These are phyloP conservation scores for Rhinoraja longicauda DNA, from an alignment of 2,797 vertebrate species.

Conservation along the genomic window DNA sequence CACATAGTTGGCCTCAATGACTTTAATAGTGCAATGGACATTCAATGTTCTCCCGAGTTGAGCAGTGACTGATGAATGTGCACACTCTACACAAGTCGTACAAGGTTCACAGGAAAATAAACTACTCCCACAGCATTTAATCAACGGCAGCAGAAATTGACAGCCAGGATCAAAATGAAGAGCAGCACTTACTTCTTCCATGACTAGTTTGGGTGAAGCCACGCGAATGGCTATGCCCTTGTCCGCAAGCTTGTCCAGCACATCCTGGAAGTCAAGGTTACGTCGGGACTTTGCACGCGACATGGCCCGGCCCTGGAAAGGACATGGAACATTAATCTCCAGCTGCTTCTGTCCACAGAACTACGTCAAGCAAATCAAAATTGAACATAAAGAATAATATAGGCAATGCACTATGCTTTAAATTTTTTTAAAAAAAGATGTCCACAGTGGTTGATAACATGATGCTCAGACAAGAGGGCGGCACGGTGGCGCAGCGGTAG, in stretches of 20 bases:
- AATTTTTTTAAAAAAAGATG: neutral
- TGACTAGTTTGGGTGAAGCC: conserved; percentile 94
- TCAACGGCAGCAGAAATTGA: neutral
- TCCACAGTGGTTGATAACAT: too few relatives aligned
- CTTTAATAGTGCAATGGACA: too few relatives aligned
- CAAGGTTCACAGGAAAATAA: neutral
- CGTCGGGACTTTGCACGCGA: conserved; percentile 92
- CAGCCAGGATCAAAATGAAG: neutral
- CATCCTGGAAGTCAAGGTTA: conserved; percentile 96
- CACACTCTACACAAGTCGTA: too few relatives aligned
- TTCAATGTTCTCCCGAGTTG: too few relatives aligned
- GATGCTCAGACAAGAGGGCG: neutral
- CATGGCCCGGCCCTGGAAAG: conserved; percentile 78
- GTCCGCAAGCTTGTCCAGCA: conserved; percentile 93
- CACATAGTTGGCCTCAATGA: too few relatives aligned
- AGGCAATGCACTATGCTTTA: neutral
- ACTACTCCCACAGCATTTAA: neutral
- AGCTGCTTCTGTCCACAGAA: neutral
- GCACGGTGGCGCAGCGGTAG: too few relatives aligned
- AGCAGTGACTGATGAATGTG: neutral
- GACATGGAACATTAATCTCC: neutral
- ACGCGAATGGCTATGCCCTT: conserved; percentile 93
- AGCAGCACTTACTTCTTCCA: conserved; percentile 83
- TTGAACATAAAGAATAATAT: neutral
- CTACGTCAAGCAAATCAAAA: neutral